Evolutionary conservation across 2,113 vertebrate genomes (phyloP).

Genomic region (Gadus chalcogrammus): DNA sequence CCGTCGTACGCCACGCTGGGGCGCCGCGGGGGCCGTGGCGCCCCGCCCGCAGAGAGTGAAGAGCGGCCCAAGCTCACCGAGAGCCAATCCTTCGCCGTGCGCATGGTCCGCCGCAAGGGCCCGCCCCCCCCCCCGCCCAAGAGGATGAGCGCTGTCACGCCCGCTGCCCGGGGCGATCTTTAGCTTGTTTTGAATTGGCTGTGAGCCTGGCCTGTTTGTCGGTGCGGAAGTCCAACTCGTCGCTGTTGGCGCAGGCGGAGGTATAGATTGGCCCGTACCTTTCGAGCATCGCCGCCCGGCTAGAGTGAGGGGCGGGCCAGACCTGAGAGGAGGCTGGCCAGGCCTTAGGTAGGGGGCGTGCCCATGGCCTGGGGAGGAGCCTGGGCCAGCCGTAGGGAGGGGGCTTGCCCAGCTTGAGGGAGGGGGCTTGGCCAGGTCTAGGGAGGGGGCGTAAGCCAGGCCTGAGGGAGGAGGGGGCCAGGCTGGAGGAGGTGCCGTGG

Average conservation of each 20-base stretch:
- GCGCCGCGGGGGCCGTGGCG: conserved; percentile 66
- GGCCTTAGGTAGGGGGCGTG: no score
- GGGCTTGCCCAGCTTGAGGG: no score
- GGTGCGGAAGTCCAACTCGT: no score
- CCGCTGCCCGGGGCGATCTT: no score
- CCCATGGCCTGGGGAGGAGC: no score
- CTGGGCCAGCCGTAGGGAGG: no score
- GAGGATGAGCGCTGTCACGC: conserved; percentile 89
- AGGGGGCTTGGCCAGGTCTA: no score
- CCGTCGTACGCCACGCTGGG: conserved; percentile 87
- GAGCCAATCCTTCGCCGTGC: conserved; percentile 90
- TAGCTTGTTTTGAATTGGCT: no score
- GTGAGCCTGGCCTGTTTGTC: accelerated
- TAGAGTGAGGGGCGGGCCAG: conserved; percentile 74
- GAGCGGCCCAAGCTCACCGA: conserved; percentile 64
- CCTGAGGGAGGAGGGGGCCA: conserved; percentile 54
- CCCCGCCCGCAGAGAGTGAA: conserved; percentile 13
- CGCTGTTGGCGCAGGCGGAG: neutral
- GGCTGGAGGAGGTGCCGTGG: no score
- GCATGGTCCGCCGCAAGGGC: conserved; percentile 88
- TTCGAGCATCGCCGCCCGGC: conserved; percentile 59
- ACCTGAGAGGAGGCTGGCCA: conserved; percentile 37
- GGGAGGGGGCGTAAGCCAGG: neutral
- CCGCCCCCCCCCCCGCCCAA: conserved; percentile 89
- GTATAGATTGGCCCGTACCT: conserved; percentile 17